Evolutionary conservation across 2,113 vertebrate genomes (phyloP), one percentile per base, ranked within the genome.

Genomic region (Laticauda laticaudata): DNA sequence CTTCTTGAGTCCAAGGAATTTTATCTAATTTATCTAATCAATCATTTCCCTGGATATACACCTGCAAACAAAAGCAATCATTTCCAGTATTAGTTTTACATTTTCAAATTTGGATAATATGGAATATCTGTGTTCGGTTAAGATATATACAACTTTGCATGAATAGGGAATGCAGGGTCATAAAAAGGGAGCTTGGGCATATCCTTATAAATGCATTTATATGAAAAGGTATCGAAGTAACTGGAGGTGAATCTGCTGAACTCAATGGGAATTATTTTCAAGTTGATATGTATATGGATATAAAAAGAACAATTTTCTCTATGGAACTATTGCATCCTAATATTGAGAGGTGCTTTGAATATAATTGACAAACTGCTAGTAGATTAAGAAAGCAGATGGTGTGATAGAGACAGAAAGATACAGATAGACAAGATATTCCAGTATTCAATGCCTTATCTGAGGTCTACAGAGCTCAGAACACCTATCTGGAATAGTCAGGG

Each of bases 31-130:
- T 34, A 81, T 20, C 34, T 94, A 88, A 20, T 54, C 90, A 91
- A 15, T 15, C 86, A 59, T 21, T 57, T 2, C 9, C 29, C 75
- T 0, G 3, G 88, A 43, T 29, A 57, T 81, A 45, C 11, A 51
- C 88, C 91, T 91, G 51, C 69, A 94, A 86, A 59, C 69, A 87
- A 94, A 90, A 93, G 87, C 54, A 96, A 64, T 55, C 39, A 45
- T 86, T 92, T 89, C 90, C 14, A 90, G n/a, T 51, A 15, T 85
- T 75, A 54, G 45, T 48, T 43, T 93, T 29, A 1, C 87, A 93
- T 92, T 95, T 94, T 90, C 93, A 90, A 94, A 90, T 87, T 75
- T 51, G 92, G 45, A 9, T 69, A 2, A 54, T 55, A 3, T 3
- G 24, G 43, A 43, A 81, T 86, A 53, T 29, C 2, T 56, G 21